phyloP scores from a whole-genome alignment of 2,797 vertebrate genomes.

The Semotilus atromaculatus region DNA sequence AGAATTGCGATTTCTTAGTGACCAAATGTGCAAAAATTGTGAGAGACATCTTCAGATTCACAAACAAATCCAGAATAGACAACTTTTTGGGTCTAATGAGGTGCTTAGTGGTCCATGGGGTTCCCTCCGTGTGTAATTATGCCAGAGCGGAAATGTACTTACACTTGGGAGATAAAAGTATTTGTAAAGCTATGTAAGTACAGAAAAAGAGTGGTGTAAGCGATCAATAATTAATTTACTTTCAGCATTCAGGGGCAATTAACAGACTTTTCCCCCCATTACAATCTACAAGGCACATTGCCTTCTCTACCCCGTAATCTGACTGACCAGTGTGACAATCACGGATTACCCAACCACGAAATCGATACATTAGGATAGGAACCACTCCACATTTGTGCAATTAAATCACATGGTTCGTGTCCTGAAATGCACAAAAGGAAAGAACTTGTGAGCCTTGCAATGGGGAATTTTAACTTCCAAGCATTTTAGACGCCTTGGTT shows the following conservation, averaged over 20 bases:
- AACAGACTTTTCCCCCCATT: conserved; percentile 77
- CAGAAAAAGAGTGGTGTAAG: conserved; percentile 76
- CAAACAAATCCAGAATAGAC: conserved; percentile 39
- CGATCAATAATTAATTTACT: conserved; percentile 88
- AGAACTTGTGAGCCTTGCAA: background rate
- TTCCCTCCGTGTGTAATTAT: conserved; percentile 71
- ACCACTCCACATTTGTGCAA: conserved; percentile 31
- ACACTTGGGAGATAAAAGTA: conserved; percentile 77
- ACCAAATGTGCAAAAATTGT: background rate
- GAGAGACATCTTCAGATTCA: conserved; percentile 16
- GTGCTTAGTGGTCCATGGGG: conserved; percentile 63
- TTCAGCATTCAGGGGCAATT: conserved; percentile 84
- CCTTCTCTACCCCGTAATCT: conserved; percentile 73
- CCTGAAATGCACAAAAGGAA: conserved; percentile 64
- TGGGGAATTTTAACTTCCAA: background rate
- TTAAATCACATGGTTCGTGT: conserved; percentile 47
- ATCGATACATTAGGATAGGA: conserved; percentile 70
- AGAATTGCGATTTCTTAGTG: background rate
- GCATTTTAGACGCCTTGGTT: background rate
- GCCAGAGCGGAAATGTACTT: conserved; percentile 77
- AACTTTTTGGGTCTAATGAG: conserved; percentile 61
- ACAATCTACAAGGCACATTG: conserved; percentile 70
- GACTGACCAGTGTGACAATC: conserved; percentile 77
- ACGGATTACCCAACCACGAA: conserved; percentile 73
- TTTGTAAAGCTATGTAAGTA: conserved; percentile 83